A percentile compares a stretch with the other conserved stretches of the same genome.
These are phyloP conservation scores for Philaethria dido DNA, from an alignment of 2,888 invertebrate genomes.

Conservation along the genomic window DNA sequence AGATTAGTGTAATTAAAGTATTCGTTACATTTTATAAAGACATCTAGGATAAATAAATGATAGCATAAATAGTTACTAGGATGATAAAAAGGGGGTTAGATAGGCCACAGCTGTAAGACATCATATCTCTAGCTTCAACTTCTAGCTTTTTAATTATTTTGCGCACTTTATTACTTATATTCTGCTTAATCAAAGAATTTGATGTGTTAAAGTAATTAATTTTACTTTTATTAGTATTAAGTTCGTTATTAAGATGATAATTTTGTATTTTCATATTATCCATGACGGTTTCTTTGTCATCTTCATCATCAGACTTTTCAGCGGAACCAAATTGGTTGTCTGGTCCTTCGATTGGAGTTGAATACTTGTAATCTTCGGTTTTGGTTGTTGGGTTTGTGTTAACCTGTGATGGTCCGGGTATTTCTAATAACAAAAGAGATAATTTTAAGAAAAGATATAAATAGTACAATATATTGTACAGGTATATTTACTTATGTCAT, in stretches of 20 bases:
- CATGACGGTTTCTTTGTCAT: constrained; percentile 64
- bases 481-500: too few species aligned
- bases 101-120: constrained; percentile 40
- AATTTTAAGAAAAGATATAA: neutral
- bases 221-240: constrained; percentile 59
- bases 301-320: constrained; percentile 88
- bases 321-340: constrained; percentile 89
- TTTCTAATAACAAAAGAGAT: constrained; percentile 82
- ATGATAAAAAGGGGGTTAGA: constrained; percentile 11
- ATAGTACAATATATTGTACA: too few species aligned
- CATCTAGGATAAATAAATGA: constrained; percentile 25
- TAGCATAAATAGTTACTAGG: neutral
- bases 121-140: constrained; percentile 51
- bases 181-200: constrained; percentile 59
- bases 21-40: neutral
- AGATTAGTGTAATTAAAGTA: neutral
- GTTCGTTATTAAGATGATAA: constrained; percentile 44
- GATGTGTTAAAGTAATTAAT: constrained; percentile 53
- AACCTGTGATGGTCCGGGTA: constrained; percentile 87
- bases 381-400: constrained; percentile 79
- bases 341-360: constrained; percentile 78
- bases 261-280: constrained; percentile 49
- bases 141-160: constrained; percentile 71
- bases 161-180: constrained; percentile 71
- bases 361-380: constrained; percentile 83